Conservation (phyloP, 2,797 vertebrate genomes). For the Capromys pilorides region DNA sequence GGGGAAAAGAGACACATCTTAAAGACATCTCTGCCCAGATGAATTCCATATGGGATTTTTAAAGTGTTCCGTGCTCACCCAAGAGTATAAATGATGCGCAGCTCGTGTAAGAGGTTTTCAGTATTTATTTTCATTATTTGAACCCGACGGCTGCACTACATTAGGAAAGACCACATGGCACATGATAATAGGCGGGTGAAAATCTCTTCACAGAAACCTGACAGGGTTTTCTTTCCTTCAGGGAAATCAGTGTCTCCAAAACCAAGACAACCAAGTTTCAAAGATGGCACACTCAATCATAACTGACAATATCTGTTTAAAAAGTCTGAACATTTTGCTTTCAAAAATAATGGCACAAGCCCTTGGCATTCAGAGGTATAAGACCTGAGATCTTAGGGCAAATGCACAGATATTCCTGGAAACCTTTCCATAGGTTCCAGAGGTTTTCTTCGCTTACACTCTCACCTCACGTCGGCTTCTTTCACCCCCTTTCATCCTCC, state of each 20-base stretch:
- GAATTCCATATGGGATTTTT: conserved; percentile 45
- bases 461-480: background rate
- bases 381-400: conserved; percentile 1
- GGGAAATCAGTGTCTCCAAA: conserved; percentile 70
- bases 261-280: conserved; percentile 68
- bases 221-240: conserved; percentile 58
- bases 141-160: conserved; percentile 30
- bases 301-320: conserved; percentile 55
- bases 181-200: conserved; percentile 52
- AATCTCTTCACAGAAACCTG: conserved; percentile 70
- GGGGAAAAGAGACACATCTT: background rate
- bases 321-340: conserved; percentile 62
- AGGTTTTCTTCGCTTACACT: conserved; percentile 19
- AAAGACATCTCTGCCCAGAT: conserved; percentile 1
- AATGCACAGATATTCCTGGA: conserved; percentile 12
- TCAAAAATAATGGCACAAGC: conserved; percentile 43
- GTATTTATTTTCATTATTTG: conserved; percentile 63
- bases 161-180: background rate
- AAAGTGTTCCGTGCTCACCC: background rate
- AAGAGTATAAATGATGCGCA: conserved; percentile 19
- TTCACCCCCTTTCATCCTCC: background rate
- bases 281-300: conserved; percentile 38
- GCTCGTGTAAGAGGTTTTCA: background rate
- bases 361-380: conserved; percentile 18
- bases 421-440: background rate